phyloP scores from a whole-genome alignment of 2,797 vertebrate genomes.

The Sternotherus odoratus region DNA sequence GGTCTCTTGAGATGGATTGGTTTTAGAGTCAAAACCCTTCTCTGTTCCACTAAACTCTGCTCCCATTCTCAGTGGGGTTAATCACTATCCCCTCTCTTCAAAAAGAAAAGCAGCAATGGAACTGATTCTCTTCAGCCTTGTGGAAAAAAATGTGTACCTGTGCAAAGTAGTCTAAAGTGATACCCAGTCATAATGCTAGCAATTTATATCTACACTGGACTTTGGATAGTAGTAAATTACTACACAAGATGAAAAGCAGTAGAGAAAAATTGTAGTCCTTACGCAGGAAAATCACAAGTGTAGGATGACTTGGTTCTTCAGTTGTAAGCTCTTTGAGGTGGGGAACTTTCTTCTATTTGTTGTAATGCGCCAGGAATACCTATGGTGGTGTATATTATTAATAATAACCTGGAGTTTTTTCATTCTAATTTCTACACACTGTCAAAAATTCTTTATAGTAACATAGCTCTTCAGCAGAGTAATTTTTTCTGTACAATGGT shows the following conservation, averaged over 20 bases:
- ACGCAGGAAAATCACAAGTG: neutral
- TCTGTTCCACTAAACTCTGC: neutral
- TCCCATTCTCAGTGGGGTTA: neutral
- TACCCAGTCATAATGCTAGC: neutral
- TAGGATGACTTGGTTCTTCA: slow-evolving; percentile 8
- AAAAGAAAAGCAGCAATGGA: no score
- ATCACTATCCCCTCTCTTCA: no score
- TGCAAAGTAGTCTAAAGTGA: neutral
- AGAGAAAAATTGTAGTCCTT: neutral
- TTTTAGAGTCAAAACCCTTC: neutral
- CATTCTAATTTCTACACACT: neutral
- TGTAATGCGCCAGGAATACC: neutral
- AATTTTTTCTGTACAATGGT: neutral
- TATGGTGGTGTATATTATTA: neutral
- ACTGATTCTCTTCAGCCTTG: no score
- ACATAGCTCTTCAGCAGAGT: neutral
- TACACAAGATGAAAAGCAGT: neutral
- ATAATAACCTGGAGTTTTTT: neutral
- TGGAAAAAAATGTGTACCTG: no score
- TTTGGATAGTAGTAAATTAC: neutral
- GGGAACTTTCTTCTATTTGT: neutral
- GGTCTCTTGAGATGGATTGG: neutral
- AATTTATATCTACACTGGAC: neutral
- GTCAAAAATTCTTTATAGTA: neutral
- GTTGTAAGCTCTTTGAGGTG: neutral